Base-by-base conservation (phyloP, 2,113 vertebrate species). In the Pelecanoides urinatrix region DNA sequence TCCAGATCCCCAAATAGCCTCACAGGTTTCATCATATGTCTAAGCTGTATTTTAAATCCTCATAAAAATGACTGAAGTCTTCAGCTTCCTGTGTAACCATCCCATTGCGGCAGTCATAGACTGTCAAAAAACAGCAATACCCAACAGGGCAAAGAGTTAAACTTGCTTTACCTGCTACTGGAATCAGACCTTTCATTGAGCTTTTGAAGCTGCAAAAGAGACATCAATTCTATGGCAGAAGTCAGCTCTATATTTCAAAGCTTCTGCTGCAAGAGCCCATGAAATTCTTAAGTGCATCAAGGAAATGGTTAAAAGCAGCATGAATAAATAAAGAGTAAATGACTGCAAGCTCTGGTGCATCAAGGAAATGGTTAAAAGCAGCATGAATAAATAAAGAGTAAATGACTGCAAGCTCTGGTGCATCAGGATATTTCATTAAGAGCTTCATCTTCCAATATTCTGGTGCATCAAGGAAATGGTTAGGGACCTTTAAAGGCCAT, bases 231-330 rank as follows among this genome's bases (percentile, higher is more conserved):
- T 58, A 0, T 1, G 13, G 22, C 20, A 83, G 71, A 75, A 79
- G 9, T 30, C 23, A 47, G 0, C 0, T 36, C 22, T 52, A 0
- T n/a, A 93, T 85, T 42, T 75, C 4, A 6, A 84, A 91, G 14
- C 10, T 86, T 38, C n/a, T 62, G 13, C 16, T 40, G 30, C 30
- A 70, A 86, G 1, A 58, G 6, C 5, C 45, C 9, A 18, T 5
- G 1, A 74, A 86, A 75, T 59, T 74, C 32, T 56, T 49, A 61
- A 74, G 42, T 34, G 29, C n/a, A 83, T 70, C 17, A 73, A 27
- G 10, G 15, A 63, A 16, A 59, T 4, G 2, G 11, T 32, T 82
- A 85, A 90, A 87, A 83, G 53, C 34, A 79, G 40, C 30, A 73
- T 12, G 23, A 89, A 66, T 42, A 73, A 1, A 1, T 20, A n/a